Evolutionary conservation across 1,140 invertebrate species (phyloP).

Genomic region (Drosophila nasuta): DNA sequence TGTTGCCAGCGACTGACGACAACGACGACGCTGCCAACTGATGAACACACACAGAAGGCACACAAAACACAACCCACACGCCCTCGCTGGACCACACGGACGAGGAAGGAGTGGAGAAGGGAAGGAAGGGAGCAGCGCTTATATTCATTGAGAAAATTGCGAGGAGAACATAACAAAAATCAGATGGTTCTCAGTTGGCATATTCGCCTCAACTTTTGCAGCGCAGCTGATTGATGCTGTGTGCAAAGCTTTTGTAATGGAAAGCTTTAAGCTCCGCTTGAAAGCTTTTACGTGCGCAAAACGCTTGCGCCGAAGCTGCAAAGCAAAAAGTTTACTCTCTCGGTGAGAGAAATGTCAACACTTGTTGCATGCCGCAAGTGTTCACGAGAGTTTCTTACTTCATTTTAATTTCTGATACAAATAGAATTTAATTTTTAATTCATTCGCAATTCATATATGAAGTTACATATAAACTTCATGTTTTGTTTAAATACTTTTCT

Average conservation of each 20-base stretch:
- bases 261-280: conserved; percentile 40
- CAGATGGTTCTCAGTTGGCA: conserved; percentile 55
- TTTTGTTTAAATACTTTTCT: too few species aligned
- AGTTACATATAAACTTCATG: too few species aligned
- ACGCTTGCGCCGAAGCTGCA: conserved; percentile 53
- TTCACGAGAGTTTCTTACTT: too few species aligned
- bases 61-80: background rate
- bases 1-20: conserved; percentile 81
- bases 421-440: too few species aligned
- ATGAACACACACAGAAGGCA: conserved; percentile 28
- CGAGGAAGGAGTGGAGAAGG: background rate
- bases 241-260: background rate
- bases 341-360: conserved; percentile 21
- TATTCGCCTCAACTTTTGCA: conserved; percentile 64
- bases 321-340: conserved; percentile 2
- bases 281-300: conserved; percentile 11
- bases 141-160: conserved; percentile 63
- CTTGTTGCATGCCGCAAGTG: conserved; percentile 52
- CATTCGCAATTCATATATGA: too few species aligned
- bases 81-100: conserved; percentile 6
- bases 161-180: conserved; percentile 67
- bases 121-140: background rate
- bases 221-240: conserved; percentile 72
- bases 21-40: conserved; percentile 49
- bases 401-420: too few species aligned